Evolutionary conservation across 1,140 invertebrate genomes (phyloP).

Genomic region (Sarcophaga peregrina): DNA sequence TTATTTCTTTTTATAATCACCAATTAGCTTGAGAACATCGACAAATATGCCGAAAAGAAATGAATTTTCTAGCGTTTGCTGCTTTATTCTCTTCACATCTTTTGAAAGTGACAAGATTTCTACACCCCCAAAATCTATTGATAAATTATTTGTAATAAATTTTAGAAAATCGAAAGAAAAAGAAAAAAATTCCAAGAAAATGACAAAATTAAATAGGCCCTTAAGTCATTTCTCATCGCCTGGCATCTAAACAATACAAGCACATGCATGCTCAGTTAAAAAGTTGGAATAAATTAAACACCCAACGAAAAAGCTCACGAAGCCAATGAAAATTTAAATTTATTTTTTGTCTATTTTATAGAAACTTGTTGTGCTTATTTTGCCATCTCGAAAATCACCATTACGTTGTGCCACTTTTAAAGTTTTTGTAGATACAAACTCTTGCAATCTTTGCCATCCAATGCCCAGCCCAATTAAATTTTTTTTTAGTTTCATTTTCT

Average conservation of each 20-base stretch:
- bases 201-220: constrained; percentile 14
- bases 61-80: background rate
- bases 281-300: constrained; percentile 3
- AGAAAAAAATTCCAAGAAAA: background rate
- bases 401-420: no score
- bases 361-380: constrained; percentile 1
- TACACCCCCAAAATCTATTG: constrained; percentile 42
- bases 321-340: background rate
- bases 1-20: constrained; percentile 64
- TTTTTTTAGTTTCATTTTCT: constrained; percentile 1
- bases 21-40: constrained; percentile 58
- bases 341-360: background rate
- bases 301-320: background rate
- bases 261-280: background rate
- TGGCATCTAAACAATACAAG: background rate
- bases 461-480: constrained; percentile 35
- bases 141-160: constrained; percentile 65
- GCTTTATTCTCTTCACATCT: no score
- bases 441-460: background rate
- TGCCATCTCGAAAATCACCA: background rate
- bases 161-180: constrained; percentile 46
- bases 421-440: no score
- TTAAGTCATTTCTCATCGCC: constrained; percentile 4
- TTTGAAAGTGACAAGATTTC: background rate
- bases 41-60: constrained; percentile 58